Percentiles rank a stretch among this genome's conserved stretches.
Evolutionary conservation across 2,797 vertebrate genomes (phyloP).

Genomic region (Pseudomugil tenellus): DNA sequence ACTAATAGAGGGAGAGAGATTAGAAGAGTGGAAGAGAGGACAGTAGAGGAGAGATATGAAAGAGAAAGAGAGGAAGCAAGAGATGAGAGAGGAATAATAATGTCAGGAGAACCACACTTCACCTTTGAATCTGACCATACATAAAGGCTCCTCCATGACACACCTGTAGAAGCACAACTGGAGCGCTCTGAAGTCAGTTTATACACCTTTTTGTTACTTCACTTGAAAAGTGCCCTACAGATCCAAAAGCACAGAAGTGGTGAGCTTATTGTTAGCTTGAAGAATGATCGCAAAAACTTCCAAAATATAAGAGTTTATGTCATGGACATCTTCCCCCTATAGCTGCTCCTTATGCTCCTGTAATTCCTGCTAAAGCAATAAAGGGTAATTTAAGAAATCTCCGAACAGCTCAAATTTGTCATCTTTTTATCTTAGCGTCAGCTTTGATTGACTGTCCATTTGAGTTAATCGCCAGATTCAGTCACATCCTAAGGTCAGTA

Average conservation of each 20-base stretch:
- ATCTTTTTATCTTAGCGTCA: conserved; percentile 16
- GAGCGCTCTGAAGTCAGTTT: conserved; percentile 10
- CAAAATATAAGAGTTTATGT: background rate
- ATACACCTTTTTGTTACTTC: background rate
- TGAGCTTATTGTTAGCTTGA: background rate
- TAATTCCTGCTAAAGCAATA: conserved; percentile 5
- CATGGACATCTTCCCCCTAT: background rate
- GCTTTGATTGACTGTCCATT: conserved; percentile 30
- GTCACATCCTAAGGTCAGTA: conserved; percentile 39
- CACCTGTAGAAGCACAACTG: conserved; percentile 49
- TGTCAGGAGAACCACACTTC: conserved; percentile 47
- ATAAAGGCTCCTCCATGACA: background rate
- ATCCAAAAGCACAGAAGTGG: conserved; percentile 7
- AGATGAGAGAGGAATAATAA: conserved; percentile 73
- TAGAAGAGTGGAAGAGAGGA: conserved; percentile 69
- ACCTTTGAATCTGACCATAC: conserved; percentile 37
- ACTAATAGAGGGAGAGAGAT: conserved; percentile 77
- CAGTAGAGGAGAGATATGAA: conserved; percentile 72
- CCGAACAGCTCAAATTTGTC: conserved; percentile 29
- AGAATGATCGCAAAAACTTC: background rate
- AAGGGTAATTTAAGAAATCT: conserved; percentile 9
- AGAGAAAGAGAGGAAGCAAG: conserved; percentile 56
- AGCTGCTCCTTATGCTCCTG: background rate
- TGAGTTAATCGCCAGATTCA: conserved; percentile 51
- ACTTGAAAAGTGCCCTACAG: background rate